Evolutionary conservation across 2,888 invertebrate species (phyloP).

Genomic region (Coenonympha glycerion): DNA sequence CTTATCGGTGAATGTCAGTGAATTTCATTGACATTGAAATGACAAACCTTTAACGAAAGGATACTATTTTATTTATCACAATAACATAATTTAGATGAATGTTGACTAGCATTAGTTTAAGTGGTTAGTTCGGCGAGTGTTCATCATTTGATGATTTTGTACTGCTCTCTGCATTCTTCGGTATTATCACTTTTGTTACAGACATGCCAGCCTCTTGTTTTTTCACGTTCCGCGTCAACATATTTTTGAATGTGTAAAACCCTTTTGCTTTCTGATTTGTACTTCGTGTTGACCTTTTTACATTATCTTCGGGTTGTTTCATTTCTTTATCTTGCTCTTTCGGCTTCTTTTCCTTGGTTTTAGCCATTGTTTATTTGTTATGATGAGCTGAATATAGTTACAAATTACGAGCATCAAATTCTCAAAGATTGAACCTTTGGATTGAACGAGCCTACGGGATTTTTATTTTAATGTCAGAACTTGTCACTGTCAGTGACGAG

Average conservation of each 20-base stretch:
- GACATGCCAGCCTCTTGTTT: slow-evolving; percentile 29
- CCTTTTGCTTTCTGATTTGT: slow-evolving; percentile 50
- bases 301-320: slow-evolving; percentile 22
- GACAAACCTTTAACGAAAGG: too few species aligned
- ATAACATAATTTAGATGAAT: too few species aligned
- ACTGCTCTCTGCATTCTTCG: background rate
- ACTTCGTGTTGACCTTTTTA: slow-evolving; percentile 37
- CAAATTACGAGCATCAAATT: too few species aligned
- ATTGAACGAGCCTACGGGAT: background rate
- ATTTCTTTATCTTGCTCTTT: slow-evolving; percentile 35
- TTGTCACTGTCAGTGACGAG: background rate
- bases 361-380: too few species aligned
- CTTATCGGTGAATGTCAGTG: too few species aligned
- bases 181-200: background rate
- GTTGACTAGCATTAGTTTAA: background rate
- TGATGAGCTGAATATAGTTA: too few species aligned
- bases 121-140: background rate
- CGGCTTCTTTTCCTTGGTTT: slow-evolving; percentile 36
- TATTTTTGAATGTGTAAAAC: slow-evolving; percentile 49
- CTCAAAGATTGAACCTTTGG: too few species aligned
- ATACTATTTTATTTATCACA: too few species aligned
- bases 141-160: background rate
- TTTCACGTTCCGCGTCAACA: slow-evolving; percentile 44
- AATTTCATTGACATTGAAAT: too few species aligned
- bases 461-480: background rate